Conservation (phyloP, 2,797 vertebrate species). For the Loris lydekkerianus region DNA sequence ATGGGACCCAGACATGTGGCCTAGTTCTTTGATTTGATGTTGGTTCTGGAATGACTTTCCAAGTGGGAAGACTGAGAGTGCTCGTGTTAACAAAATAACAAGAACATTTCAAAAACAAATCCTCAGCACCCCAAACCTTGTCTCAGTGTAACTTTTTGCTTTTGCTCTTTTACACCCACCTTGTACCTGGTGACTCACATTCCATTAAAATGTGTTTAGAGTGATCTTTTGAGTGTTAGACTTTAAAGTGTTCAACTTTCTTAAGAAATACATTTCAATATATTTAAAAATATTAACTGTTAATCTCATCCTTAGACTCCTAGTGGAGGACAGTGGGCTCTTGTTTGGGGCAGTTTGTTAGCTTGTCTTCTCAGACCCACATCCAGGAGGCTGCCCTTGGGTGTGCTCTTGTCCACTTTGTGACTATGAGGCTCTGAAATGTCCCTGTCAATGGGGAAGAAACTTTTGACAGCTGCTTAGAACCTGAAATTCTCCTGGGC, state of each 20-base stretch:
- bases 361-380: not conserved
- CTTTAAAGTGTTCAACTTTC: conserved; percentile 71
- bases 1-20: not conserved
- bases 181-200: conserved; percentile 71
- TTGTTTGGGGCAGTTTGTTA: not conserved
- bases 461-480: not conserved
- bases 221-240: conserved; percentile 71
- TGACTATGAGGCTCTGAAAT: not conserved
- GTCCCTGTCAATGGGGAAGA: not conserved
- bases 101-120: conserved; percentile 58
- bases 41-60: conserved; percentile 7
- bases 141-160: conserved; percentile 53
- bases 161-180: conserved; percentile 33
- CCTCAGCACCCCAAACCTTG: not conserved
- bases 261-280: conserved; percentile 68
- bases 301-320: conserved; percentile 6
- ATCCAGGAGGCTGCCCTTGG: not conserved
- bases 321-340: not conserved
- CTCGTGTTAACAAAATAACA: conserved; percentile 35
- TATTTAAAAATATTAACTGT: conserved; percentile 72
- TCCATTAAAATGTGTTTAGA: conserved; percentile 64
- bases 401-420: not conserved
- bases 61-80: conserved; percentile 11
- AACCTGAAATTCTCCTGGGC: not conserved
- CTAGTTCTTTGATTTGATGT: conserved; percentile 46